Evolutionary conservation across 2,888 invertebrate species (phyloP).

Genomic region (Quadroppia sp.): DNA sequence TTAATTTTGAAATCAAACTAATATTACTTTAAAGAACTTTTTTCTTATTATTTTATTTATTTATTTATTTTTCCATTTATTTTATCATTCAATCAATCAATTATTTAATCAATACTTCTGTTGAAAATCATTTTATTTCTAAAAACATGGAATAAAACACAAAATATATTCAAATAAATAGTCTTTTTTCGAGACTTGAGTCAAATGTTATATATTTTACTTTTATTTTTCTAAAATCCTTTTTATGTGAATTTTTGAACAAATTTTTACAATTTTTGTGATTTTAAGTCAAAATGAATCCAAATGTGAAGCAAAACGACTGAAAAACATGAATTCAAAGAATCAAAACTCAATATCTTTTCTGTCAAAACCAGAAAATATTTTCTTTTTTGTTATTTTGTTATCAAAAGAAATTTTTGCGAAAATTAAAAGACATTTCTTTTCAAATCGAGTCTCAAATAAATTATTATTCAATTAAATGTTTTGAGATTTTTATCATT

Average conservation of each 20-base stretch:
- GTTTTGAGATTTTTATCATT: too few relatives aligned
- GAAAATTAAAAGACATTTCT: neutral
- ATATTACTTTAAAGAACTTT: too few relatives aligned
- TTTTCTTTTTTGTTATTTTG: neutral
- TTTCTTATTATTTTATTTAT: neutral
- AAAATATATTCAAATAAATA: neutral
- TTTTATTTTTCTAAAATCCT: neutral
- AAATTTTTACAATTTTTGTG: neutral
- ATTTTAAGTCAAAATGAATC: slow-evolving; percentile 4
- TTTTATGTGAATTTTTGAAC: neutral
- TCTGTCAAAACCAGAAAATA: slow-evolving; percentile 10
- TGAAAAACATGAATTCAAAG: neutral
- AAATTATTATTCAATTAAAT: slow-evolving; percentile 6
- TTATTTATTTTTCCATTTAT: neutral
- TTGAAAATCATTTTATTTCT: neutral
- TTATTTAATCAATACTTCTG: neutral
- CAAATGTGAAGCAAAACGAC: neutral
- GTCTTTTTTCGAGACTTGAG: neutral
- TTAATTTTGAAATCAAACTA: too few relatives aligned
- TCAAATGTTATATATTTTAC: neutral
- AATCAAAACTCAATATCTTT: slow-evolving; percentile 1
- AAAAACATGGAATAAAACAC: neutral
- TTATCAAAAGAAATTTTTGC: neutral
- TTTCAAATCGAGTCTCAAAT: neutral
- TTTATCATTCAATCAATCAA: neutral